Evolutionary conservation across 2,888 invertebrate species (phyloP).

Genomic region (Apamea anceps): DNA sequence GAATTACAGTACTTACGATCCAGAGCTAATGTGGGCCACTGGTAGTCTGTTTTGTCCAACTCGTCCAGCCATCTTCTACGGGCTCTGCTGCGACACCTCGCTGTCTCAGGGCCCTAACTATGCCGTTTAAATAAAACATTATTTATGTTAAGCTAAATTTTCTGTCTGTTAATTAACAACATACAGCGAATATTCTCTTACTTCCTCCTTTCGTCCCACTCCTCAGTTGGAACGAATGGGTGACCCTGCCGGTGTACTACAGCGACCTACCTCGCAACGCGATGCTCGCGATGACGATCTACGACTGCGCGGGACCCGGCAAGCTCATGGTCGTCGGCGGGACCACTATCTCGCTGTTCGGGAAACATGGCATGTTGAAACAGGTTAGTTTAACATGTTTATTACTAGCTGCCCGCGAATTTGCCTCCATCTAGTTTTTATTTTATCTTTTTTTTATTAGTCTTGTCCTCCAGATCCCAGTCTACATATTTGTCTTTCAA

Average conservation of each 20-base stretch:
- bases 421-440: not conserved
- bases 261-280: constrained; percentile 97
- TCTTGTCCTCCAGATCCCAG: not conserved
- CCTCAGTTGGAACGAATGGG: constrained; percentile 99
- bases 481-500: not conserved
- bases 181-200: not conserved
- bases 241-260: constrained; percentile 96
- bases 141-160: not conserved
- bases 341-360: constrained; percentile 97
- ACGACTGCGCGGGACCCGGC: constrained; percentile 97
- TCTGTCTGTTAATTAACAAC: too few species aligned
- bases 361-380: constrained; percentile 97
- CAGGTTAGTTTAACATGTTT: constrained; percentile 88
- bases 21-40: not conserved
- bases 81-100: too few species aligned
- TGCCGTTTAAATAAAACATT: too few species aligned
- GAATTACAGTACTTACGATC: not conserved
- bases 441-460: not conserved
- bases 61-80: not conserved
- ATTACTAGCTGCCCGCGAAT: not conserved
- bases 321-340: constrained; percentile 97
- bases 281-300: constrained; percentile 96
- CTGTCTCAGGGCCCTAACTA: too few species aligned
- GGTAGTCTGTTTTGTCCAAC: not conserved
- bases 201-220: not conserved